Percentiles rank a stretch among this genome's conserved stretches.
Evolutionary conservation across 2,888 invertebrate genomes (phyloP).

Genomic region (Chymomyza caudatula): DNA sequence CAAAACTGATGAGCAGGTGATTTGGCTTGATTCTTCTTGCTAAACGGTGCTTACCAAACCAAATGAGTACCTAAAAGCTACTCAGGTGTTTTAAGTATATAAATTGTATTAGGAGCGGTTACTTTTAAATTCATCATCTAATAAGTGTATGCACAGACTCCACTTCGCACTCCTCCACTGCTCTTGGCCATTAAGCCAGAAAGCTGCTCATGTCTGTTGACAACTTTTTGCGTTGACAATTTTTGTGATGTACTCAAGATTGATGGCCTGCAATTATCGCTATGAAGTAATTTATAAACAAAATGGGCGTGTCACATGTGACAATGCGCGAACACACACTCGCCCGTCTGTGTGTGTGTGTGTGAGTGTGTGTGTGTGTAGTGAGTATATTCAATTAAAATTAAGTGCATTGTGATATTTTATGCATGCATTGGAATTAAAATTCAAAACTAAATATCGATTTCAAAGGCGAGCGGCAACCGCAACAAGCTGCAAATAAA

Average conservation of each 20-base stretch:
- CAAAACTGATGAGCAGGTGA: too few relatives aligned
- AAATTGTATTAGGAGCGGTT: not conserved
- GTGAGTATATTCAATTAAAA: slow-evolving; percentile 62
- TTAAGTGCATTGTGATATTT: slow-evolving; percentile 67
- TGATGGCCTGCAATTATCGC: slow-evolving; percentile 70
- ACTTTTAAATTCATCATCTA: not conserved
- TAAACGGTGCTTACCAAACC: too few relatives aligned
- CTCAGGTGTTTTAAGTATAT: not conserved
- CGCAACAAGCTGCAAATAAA: slow-evolving; percentile 14
- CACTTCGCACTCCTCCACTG: not conserved
- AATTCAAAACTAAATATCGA: slow-evolving; percentile 71
- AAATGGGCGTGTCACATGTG: slow-evolving; percentile 54
- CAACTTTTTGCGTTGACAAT: slow-evolving; percentile 67
- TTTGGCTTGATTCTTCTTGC: not conserved
- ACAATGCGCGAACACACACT: slow-evolving; percentile 44
- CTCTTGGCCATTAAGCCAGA: slow-evolving; percentile 1
- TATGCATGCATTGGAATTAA: slow-evolving; percentile 64
- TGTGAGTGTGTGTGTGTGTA: slow-evolving; percentile 14
- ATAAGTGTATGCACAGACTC: not conserved
- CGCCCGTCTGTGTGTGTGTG: not conserved
- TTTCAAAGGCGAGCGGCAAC: slow-evolving; percentile 31
- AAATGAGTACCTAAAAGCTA: not conserved
- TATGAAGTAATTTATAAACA: slow-evolving; percentile 65
- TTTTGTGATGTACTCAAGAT: slow-evolving; percentile 68
- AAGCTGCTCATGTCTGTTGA: slow-evolving; percentile 47